Base-by-base conservation (phyloP, 2,888 invertebrate genomes). In the Dastarcus helophoroides region DNA sequence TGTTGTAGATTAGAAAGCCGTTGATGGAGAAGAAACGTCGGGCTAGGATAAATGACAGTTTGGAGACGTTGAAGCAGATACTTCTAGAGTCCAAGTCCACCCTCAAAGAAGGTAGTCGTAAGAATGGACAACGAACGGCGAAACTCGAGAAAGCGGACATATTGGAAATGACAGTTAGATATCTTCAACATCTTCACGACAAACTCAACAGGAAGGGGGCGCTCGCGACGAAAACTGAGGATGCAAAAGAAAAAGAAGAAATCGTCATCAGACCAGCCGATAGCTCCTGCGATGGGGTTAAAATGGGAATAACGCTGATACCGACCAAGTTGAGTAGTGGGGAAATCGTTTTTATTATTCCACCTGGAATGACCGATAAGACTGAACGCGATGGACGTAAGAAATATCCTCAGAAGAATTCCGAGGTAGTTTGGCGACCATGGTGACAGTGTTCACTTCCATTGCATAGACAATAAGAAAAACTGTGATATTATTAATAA, bases 61-160 rank as follows among this genome's bases (percentile, higher is more conserved):
- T 69, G 29, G 65, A 68, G 41, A 60, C 62, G n/a, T 49, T 69
- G 16, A 68, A 68, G 46, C 53, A 62, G 38, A 63, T 68, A 28
- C 54, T 69, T 12, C 45, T 68, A 27, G 63, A 66, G 19, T 59
- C 62, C 2, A 56, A 58, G 32, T 53, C 58, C 3, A 44, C 50
- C 26, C 48, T 50, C 33, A 51, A 53, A 26, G 53, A 52, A 24
- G 42, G 50, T 7, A 29, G 21, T 7, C 50, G 50, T 37, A 50
- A 45, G 32, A 41, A 26, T 14, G 53, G 53, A 3, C 53, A 56
- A 38, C 44, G 67, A 26, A 69, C 69, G 17, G 63, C 70, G 2
- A 75, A 75, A 54, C 53, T 74, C 44, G 76, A 76, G 51, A 75
- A 75, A 49, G 76, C 76, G 0, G 74, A 75, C 47, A 73, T 76